phyloP scores from a whole-genome alignment of 2,888 invertebrate genomes.

The Tachina fera region DNA sequence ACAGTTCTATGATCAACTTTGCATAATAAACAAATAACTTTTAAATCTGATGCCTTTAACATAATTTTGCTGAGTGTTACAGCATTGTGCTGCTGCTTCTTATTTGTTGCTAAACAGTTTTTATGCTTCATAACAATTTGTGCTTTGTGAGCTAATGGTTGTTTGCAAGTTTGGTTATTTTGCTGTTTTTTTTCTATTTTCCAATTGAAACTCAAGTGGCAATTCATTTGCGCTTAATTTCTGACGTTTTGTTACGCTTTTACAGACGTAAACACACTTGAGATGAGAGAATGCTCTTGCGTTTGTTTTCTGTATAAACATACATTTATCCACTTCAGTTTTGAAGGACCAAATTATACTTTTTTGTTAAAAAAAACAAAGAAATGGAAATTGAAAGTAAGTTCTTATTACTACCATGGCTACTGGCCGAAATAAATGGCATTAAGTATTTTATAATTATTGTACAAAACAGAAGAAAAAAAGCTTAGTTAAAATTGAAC shows the following conservation, averaged over 20 bases:
- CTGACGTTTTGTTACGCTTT: conserved; percentile 67
- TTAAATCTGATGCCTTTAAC: neutral
- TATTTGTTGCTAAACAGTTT: conserved; percentile 7
- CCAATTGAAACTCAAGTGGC: conserved; percentile 70
- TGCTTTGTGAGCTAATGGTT: conserved; percentile 18
- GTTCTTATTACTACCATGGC: neutral
- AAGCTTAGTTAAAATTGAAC: neutral
- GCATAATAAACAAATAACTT: neutral
- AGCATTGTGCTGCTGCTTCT: neutral
- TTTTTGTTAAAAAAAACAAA: neutral
- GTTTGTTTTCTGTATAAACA: neutral
- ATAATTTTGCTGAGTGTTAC: neutral
- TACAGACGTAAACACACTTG: conserved; percentile 65
- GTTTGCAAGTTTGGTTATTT: conserved; percentile 43
- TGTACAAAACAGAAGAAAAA: neutral
- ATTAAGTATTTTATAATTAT: conserved; percentile 1
- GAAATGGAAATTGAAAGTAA: conserved; percentile 10
- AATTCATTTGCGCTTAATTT: conserved; percentile 70
- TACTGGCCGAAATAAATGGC: neutral
- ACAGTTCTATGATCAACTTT: neutral
- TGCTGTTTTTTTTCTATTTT: conserved; percentile 13
- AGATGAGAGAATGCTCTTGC: conserved; percentile 47
- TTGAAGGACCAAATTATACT: conserved; percentile 24
- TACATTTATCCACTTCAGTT: neutral
- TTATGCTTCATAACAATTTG: neutral